These are phyloP conservation scores for Dysmachus trigonus DNA, from an alignment of 2,888 invertebrate species.

Conservation along the genomic window DNA sequence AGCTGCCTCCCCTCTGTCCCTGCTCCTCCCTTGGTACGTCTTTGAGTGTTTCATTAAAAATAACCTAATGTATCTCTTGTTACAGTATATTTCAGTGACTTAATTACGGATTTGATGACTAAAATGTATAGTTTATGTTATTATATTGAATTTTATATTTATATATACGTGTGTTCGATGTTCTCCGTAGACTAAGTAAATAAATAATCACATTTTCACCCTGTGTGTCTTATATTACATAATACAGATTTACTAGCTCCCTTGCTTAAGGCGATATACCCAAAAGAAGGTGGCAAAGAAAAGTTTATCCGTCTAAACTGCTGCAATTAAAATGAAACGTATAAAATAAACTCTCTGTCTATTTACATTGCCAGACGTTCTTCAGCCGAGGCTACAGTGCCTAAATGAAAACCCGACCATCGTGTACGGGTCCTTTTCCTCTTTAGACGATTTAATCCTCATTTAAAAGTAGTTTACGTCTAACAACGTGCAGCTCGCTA, in stretches of 20 bases:
- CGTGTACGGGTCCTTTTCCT: not conserved
- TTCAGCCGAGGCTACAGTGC: not conserved
- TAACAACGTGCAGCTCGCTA: not conserved
- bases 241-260: not conserved
- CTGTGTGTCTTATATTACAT: too few relatives aligned
- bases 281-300: not conserved
- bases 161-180: too few relatives aligned
- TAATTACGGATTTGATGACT: too few relatives aligned
- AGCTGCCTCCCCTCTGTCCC: too few relatives aligned
- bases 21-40: too few relatives aligned
- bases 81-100: too few relatives aligned
- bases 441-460: not conserved
- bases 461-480: not conserved
- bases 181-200: too few relatives aligned
- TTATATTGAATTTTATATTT: too few relatives aligned
- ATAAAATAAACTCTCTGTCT: not conserved
- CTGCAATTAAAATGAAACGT: not conserved
- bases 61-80: too few relatives aligned
- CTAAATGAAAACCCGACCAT: not conserved
- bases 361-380: not conserved
- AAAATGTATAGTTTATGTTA: too few relatives aligned
- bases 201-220: too few relatives aligned
- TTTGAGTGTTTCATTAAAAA: too few relatives aligned
- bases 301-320: not conserved
- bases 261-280: not conserved